Evolutionary conservation across 2,113 vertebrate species (phyloP).

Genomic region (Lepisosteus oculatus): DNA sequence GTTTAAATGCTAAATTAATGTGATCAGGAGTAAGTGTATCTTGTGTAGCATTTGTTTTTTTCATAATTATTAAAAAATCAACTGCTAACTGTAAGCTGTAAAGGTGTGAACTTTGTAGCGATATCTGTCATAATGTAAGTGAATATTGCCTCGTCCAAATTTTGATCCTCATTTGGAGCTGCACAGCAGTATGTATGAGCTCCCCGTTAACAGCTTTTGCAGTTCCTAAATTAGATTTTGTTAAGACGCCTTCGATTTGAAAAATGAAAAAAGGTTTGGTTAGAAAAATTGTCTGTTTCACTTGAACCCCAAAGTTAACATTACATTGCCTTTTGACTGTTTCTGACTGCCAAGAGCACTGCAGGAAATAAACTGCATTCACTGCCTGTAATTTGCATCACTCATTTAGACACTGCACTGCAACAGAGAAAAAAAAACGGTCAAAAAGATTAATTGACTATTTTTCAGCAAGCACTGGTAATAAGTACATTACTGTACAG

Average conservation of each 20-base stretch:
- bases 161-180: not conserved
- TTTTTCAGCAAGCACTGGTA: constrained; percentile 7
- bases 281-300: no score
- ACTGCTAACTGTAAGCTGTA: not conserved
- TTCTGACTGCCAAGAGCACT: no score
- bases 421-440: constrained; percentile 1
- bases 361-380: not conserved
- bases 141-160: constrained; percentile 7
- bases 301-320: no score
- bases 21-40: not conserved
- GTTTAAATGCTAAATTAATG: not conserved
- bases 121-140: not conserved
- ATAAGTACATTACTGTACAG: constrained; percentile 8
- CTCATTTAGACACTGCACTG: not conserved
- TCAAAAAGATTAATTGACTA: not conserved
- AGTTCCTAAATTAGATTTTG: no score
- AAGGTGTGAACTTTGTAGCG: constrained; percentile 1
- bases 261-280: no score
- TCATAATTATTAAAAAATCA: constrained; percentile 10
- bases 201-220: no score
- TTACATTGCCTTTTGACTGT: no score
- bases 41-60: not conserved
- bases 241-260: no score
- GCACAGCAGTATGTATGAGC: no score
- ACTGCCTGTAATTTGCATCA: not conserved